Base-by-base conservation (phyloP, 2,888 invertebrate species). In the Biston betularia region DNA sequence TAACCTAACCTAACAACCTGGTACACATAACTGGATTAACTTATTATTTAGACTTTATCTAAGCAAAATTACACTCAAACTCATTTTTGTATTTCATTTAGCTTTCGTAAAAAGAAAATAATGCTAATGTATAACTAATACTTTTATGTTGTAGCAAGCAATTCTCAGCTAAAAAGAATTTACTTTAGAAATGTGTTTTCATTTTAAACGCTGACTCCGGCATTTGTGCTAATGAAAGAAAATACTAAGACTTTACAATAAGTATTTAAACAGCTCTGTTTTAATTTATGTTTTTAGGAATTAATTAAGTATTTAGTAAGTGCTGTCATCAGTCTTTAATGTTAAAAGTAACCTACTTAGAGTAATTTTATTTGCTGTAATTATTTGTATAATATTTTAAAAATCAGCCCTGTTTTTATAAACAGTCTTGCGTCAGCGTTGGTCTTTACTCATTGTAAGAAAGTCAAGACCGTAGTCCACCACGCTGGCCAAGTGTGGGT, bases 51-150 rank as follows among this genome's bases (percentile, higher is more conserved):
- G n/a, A 24, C 1, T 24, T 24, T 24, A 24, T 24, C 24, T 24
- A 24, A 24, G 24, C 24, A n/a, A n/a, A n/a, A n/a, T n/a, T n/a
- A 24, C 24, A 3, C 24, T 24, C 24, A 24, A 24, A 24, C 3
- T 3, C 24, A 3, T 24, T 24, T 24, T 2, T 24, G 46, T 15
- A 46, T 7, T 46, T 46, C 46, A 46, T 15, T 46, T 15, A 46
- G n/a, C 46, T 7, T 46, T 46, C 46, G 46, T 46, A 46, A 46
- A 46, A 46, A 7, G 15, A 46, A 46, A 15, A 46, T n/a, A 46
- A n/a, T 15, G 9, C n/a, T 8, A 15, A 24, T 24, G 24, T 24
- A 24, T 24, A n/a, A 24, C 24, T 24, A 24, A 24, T 15, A 46
- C 46, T 15, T 46, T 46, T 46, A 12, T 44, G 12, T n/a, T n/a